A percentile compares a stretch with the other conserved stretches of the same genome.
phyloP scores from a whole-genome alignment of 2,113 vertebrate genomes.

The Echinops telfairi region DNA sequence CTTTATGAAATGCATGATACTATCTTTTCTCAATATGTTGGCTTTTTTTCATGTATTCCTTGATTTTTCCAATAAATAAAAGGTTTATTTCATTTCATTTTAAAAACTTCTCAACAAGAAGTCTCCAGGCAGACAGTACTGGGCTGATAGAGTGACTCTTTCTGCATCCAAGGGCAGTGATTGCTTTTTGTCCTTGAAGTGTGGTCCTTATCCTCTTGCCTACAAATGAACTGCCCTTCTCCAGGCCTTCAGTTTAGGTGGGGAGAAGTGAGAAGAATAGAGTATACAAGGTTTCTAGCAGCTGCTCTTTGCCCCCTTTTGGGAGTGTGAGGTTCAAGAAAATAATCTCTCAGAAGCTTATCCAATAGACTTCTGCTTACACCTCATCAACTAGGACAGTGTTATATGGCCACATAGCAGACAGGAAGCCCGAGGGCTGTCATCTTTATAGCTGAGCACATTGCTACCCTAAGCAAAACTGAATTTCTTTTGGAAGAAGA shows the following conservation, averaged over 20 bases:
- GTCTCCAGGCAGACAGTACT: background rate
- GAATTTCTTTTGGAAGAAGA: background rate
- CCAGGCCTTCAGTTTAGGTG: background rate
- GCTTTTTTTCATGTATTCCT: conserved; percentile 8
- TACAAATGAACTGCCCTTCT: background rate
- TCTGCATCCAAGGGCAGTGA: conserved; percentile 7
- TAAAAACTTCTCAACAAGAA: background rate
- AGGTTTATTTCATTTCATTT: background rate
- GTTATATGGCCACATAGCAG: background rate
- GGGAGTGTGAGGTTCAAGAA: background rate
- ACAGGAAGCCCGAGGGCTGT: background rate
- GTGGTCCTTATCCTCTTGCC: background rate
- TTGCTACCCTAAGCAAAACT: background rate
- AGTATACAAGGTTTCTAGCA: background rate
- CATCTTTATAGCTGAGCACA: background rate
- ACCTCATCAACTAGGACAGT: background rate
- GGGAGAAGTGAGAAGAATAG: background rate
- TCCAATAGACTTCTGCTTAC: conserved; percentile 10
- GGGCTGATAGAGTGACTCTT: background rate
- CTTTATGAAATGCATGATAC: conserved; percentile 7
- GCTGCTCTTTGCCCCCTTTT: background rate
- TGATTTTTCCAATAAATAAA: conserved; percentile 15
- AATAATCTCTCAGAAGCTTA: conserved; percentile 22
- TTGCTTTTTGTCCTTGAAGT: background rate
- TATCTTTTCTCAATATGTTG: background rate